phyloP scores from a whole-genome alignment of 2,888 invertebrate genomes.

The Troides aeacus region DNA sequence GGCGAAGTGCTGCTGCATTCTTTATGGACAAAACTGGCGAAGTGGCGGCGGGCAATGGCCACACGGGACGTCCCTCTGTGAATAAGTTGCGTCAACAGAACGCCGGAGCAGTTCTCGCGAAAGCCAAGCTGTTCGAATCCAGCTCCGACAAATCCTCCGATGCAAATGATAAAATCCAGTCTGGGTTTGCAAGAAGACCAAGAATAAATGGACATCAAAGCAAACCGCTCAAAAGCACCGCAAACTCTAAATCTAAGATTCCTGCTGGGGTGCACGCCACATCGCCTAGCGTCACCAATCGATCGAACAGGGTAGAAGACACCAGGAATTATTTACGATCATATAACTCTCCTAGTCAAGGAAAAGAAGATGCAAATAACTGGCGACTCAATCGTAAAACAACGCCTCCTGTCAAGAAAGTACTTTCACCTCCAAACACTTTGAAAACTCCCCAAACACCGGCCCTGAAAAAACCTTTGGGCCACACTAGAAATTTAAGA shows the following conservation, averaged over 20 bases:
- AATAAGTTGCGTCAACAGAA: conserved; percentile 86
- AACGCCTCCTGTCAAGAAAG: conserved; percentile 56
- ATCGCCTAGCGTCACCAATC: conserved; percentile 42
- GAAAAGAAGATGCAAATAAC: conserved; percentile 49
- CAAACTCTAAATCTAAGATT: conserved; percentile 53
- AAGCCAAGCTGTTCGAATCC: conserved; percentile 86
- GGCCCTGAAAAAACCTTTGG: conserved; percentile 80
- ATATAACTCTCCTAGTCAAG: conserved; percentile 34
- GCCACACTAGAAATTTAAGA: conserved; percentile 77
- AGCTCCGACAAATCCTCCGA: conserved; percentile 76
- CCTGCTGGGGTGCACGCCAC: conserved; percentile 32
- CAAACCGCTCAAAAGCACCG: conserved; percentile 51
- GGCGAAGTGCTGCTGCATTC: conserved; percentile 79
- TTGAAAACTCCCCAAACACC: conserved; percentile 69
- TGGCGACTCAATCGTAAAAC: conserved; percentile 54
- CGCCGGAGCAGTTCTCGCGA: conserved; percentile 89
- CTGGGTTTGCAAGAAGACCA: conserved; percentile 70
- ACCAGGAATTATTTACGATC: conserved; percentile 17
- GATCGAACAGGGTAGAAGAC: conserved; percentile 30
- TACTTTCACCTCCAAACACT: conserved; percentile 56
- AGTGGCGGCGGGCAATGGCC: conserved; percentile 63
- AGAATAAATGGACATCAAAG: conserved; percentile 52
- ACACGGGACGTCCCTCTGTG: conserved; percentile 84
- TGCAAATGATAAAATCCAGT: conserved; percentile 49
- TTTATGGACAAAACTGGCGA: conserved; percentile 76